phyloP scores from a whole-genome alignment of 1,140 invertebrate species.

The Drosophila arizonae region DNA sequence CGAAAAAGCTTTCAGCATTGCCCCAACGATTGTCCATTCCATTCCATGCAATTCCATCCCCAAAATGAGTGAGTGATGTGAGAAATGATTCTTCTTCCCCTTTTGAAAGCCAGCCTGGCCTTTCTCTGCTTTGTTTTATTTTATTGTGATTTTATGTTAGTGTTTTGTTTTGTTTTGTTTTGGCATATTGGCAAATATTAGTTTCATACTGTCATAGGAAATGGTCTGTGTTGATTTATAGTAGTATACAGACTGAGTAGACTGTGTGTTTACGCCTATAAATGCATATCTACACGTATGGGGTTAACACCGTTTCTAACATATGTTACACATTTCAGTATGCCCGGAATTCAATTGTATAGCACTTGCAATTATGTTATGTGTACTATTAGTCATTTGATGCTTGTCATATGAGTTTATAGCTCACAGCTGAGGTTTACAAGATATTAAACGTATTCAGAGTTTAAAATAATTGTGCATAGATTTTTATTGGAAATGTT shows the following conservation, averaged over 20 bases:
- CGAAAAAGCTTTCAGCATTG: slow-evolving; percentile 58
- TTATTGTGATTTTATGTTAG: slow-evolving; percentile 74
- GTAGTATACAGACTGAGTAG: not conserved
- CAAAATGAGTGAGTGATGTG: slow-evolving; percentile 32
- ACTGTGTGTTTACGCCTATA: not conserved
- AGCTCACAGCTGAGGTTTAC: no score
- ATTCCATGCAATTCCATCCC: slow-evolving; percentile 16
- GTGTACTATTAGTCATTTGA: no score
- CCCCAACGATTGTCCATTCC: slow-evolving; percentile 1
- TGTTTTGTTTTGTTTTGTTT: slow-evolving; percentile 49
- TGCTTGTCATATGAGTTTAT: no score
- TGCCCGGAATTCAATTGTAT: no score
- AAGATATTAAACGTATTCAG: no score
- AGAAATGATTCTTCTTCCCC: slow-evolving; percentile 12
- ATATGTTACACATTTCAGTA: no score
- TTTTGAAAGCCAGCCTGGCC: slow-evolving; percentile 27
- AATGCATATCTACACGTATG: no score
- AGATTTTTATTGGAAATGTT: no score
- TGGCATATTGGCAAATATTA: slow-evolving; percentile 72
- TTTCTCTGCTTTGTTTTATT: slow-evolving; percentile 52
- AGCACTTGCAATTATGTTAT: no score
- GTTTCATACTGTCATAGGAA: slow-evolving; percentile 53
- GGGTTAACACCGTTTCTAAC: no score
- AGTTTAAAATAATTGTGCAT: no score
- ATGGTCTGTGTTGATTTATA: slow-evolving; percentile 55